Conservation (phyloP, 2,888 invertebrate species). For the Gisinianus flammeolus region DNA sequence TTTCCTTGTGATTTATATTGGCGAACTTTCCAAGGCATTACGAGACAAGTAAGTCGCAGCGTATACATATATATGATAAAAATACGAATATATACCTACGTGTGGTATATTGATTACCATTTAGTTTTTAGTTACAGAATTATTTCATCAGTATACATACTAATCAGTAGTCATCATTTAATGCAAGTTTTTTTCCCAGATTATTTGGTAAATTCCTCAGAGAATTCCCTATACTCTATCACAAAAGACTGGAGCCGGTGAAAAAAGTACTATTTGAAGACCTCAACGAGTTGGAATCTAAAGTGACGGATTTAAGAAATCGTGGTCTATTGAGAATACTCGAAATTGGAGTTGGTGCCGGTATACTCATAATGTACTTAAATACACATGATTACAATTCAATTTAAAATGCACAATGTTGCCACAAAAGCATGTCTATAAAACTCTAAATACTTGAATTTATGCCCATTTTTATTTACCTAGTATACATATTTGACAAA, state of each 20-base stretch:
- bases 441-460: neutral
- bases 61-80: too few relatives aligned
- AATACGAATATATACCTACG: neutral
- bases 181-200: slow-evolving; percentile 33
- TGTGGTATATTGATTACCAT: neutral
- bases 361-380: slow-evolving; percentile 34
- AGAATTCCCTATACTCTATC: slow-evolving; percentile 44
- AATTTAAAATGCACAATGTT: neutral
- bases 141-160: neutral
- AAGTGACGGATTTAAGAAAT: slow-evolving; percentile 52
- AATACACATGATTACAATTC: neutral
- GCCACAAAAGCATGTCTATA: neutral
- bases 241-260: slow-evolving; percentile 46
- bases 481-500: too few relatives aligned
- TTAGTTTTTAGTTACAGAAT: neutral
- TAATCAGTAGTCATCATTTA: neutral
- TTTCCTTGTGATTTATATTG: slow-evolving; percentile 45
- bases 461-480: too few relatives aligned
- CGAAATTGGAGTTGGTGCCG: slow-evolving; percentile 56
- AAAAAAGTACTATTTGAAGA: slow-evolving; percentile 52
- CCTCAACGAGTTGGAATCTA: slow-evolving; percentile 49
- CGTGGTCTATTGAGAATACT: slow-evolving; percentile 51
- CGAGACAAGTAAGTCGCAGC: slow-evolving; percentile 48
- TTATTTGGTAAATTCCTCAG: slow-evolving; percentile 46
- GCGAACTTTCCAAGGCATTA: slow-evolving; percentile 46